Percentiles rank a stretch among this genome's conserved stretches.
These are phyloP conservation scores for Molossus alvarezi DNA, from an alignment of 2,797 vertebrate genomes.

Conservation along the genomic window DNA sequence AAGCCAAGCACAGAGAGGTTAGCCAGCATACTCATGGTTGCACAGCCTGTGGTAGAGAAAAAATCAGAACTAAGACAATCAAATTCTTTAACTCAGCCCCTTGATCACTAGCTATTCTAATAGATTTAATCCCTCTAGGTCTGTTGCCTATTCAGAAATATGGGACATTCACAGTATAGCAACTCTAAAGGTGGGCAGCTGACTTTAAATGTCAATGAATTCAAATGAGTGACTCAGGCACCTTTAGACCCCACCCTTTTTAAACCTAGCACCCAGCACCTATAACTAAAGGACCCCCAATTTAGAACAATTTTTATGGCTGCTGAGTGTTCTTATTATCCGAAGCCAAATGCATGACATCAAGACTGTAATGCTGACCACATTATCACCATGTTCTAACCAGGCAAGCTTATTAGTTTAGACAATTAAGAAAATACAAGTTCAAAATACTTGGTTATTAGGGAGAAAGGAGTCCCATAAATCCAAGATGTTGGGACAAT, in stretches of 20 bases:
- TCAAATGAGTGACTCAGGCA: background rate
- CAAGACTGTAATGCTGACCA: conserved; percentile 48
- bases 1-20: background rate
- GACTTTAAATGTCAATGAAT: background rate
- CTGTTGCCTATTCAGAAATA: background rate
- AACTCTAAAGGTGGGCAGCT: background rate
- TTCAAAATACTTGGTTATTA: conserved; percentile 68
- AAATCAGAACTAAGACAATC: background rate
- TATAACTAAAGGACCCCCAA: background rate
- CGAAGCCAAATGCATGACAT: conserved; percentile 5
- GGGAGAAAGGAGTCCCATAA: conserved; percentile 9
- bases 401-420: conserved; percentile 64
- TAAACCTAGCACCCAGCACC: background rate
- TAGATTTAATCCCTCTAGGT: too few relatives aligned
- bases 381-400: conserved; percentile 36
- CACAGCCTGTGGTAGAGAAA: background rate
- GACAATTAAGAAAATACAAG: conserved; percentile 79
- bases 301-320: background rate
- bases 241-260: background rate
- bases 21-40: background rate
- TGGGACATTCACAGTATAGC: fast-evolving
- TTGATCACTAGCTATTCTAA: background rate
- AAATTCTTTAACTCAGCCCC: background rate
- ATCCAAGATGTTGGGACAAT: conserved; percentile 66
- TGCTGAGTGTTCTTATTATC: background rate